Percentiles rank a stretch among this genome's conserved stretches.
Conservation (phyloP, 2,888 invertebrate genomes). For the Adela reaumurella region DNA sequence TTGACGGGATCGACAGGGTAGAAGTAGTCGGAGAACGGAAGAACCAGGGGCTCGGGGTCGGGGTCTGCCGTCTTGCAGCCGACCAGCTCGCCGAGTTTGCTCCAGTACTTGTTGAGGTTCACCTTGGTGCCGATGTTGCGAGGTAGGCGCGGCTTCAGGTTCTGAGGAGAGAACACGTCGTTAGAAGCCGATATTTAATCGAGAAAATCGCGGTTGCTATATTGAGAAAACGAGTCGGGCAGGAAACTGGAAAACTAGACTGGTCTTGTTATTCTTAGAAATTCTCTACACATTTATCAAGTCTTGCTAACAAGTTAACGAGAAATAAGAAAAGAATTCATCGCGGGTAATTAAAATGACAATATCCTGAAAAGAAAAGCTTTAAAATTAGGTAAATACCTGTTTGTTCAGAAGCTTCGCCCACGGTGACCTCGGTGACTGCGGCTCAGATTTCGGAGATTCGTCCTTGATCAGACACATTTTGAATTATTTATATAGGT, state of each 20-base stretch:
- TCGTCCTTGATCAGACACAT: slow-evolving; percentile 57
- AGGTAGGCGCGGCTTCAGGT: slow-evolving; percentile 53
- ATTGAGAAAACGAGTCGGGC: slow-evolving; percentile 2
- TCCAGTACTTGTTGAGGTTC: slow-evolving; percentile 64
- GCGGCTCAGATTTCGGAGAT: slow-evolving; percentile 19
- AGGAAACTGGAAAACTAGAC: too few species aligned
- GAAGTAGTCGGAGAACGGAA: slow-evolving; percentile 42
- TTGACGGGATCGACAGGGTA: slow-evolving; percentile 39
- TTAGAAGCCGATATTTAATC: slow-evolving; percentile 1
- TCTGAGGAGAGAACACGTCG: slow-evolving; percentile 34
- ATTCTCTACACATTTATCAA: too few species aligned
- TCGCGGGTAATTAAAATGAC: too few species aligned
- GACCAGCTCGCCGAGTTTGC: slow-evolving; percentile 56
- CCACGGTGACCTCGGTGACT: slow-evolving; percentile 53
- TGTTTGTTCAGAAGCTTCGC: slow-evolving; percentile 53
- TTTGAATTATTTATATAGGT: slow-evolving; percentile 21
- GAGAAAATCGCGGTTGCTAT: too few species aligned
- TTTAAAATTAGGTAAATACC: slow-evolving; percentile 49
- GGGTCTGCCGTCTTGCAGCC: slow-evolving; percentile 38
- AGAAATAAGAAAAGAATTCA: too few species aligned
- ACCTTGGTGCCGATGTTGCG: slow-evolving; percentile 57
- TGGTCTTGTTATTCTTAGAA: too few species aligned
- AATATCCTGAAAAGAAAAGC: too few species aligned
- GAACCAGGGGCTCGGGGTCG: slow-evolving; percentile 43
- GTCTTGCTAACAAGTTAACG: too few species aligned